Percentiles rank a stretch among this genome's conserved stretches.
Evolutionary conservation across 2,888 invertebrate species (phyloP).

Genomic region (Phyllotreta striolata): DNA sequence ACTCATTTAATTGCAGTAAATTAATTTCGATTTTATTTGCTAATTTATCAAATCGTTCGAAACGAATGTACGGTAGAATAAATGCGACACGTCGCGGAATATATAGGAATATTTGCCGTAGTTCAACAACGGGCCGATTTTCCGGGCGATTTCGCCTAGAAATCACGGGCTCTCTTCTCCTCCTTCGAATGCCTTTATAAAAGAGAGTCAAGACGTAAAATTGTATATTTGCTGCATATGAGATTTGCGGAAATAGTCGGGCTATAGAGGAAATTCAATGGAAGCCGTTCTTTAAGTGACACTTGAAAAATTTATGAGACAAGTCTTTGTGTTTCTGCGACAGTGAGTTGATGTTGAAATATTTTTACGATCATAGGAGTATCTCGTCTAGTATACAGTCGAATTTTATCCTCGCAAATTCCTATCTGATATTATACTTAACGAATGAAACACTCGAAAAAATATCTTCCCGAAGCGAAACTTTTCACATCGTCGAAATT

Average conservation of each 20-base stretch:
- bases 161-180: constrained; percentile 26
- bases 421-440: no score
- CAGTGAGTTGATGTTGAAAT: background rate
- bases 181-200: constrained; percentile 21
- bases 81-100: no score
- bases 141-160: constrained; percentile 31
- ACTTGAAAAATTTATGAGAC: constrained; percentile 26
- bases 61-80: no score
- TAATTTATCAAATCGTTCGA: no score
- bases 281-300: constrained; percentile 34
- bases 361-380: no score
- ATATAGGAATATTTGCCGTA: constrained; percentile 20
- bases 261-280: constrained; percentile 39
- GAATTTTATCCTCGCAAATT: no score
- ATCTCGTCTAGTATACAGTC: no score
- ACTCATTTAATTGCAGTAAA: no score
- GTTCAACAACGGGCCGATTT: constrained; percentile 31
- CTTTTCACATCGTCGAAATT: constrained; percentile 18
- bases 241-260: constrained; percentile 36
- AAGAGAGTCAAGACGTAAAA: constrained; percentile 30
- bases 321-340: constrained; percentile 10
- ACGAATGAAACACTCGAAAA: no score
- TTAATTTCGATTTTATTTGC: no score
- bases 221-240: constrained; percentile 43
- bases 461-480: background rate